Conservation (phyloP, 1,140 invertebrate species). For the Diachasma alloeum region DNA sequence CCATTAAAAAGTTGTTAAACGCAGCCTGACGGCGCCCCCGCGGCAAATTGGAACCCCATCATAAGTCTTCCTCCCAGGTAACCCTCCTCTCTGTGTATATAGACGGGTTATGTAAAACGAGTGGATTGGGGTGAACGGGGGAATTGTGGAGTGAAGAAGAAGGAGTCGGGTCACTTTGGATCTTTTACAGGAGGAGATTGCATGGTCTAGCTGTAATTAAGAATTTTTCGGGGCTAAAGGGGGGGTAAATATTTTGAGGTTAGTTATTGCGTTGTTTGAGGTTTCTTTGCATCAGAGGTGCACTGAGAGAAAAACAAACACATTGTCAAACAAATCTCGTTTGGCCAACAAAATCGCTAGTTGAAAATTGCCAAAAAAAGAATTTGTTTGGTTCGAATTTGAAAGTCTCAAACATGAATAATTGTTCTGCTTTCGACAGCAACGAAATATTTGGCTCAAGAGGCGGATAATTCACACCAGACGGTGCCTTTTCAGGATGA, state of each 20-base stretch:
- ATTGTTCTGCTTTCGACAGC: too few relatives aligned
- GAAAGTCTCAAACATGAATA: too few relatives aligned
- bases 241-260: neutral
- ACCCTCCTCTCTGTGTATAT: constrained; percentile 41
- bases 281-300: too few relatives aligned
- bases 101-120: constrained; percentile 40
- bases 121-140: neutral
- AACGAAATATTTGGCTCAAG: too few relatives aligned
- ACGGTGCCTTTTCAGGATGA: too few relatives aligned
- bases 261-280: neutral
- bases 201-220: constrained; percentile 3
- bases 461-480: too few relatives aligned
- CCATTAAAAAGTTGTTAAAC: constrained; percentile 66
- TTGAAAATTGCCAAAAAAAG: too few relatives aligned
- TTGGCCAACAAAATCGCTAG: too few relatives aligned
- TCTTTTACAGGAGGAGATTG: neutral
- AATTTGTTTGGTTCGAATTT: too few relatives aligned
- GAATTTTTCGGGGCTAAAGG: neutral
- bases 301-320: too few relatives aligned
- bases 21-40: constrained; percentile 62
- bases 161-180: neutral
- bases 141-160: too few relatives aligned
- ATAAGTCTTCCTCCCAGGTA: constrained; percentile 60
- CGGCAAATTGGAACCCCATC: constrained; percentile 65
- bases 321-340: too few relatives aligned